Evolutionary conservation across 1,140 invertebrate species (phyloP).

Genomic region (Polypedilum pembai): DNA sequence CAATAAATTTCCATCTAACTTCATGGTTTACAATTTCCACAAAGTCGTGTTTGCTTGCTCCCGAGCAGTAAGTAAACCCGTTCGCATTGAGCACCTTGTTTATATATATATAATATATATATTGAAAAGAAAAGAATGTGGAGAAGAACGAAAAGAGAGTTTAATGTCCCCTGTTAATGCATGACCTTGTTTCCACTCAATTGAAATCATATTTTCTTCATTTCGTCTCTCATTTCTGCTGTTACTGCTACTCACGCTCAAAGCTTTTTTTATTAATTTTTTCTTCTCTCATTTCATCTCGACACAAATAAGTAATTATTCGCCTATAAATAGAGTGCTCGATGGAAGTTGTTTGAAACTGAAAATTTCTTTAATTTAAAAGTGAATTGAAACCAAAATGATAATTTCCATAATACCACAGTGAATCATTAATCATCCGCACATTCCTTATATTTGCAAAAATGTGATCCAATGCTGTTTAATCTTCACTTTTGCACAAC

Average conservation of each 20-base stretch:
- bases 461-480: background rate
- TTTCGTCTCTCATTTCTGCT: background rate
- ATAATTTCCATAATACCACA: no score
- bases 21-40: no score
- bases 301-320: no score
- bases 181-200: background rate
- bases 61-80: no score
- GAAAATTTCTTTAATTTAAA: no score
- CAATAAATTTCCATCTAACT: no score
- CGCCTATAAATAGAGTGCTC: no score
- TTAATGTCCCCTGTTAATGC: conserved; percentile 17
- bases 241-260: background rate
- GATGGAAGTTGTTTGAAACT: no score
- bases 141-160: background rate
- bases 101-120: background rate
- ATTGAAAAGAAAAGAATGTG: conserved; percentile 5
- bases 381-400: no score
- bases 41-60: no score
- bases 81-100: background rate
- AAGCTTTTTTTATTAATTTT: background rate
- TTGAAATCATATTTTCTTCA: background rate
- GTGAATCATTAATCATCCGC: no score
- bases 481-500: background rate
- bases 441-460: no score
- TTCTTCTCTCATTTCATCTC: background rate